phyloP scores from a whole-genome alignment of 2,888 invertebrate species.

The Meteorus colon region DNA sequence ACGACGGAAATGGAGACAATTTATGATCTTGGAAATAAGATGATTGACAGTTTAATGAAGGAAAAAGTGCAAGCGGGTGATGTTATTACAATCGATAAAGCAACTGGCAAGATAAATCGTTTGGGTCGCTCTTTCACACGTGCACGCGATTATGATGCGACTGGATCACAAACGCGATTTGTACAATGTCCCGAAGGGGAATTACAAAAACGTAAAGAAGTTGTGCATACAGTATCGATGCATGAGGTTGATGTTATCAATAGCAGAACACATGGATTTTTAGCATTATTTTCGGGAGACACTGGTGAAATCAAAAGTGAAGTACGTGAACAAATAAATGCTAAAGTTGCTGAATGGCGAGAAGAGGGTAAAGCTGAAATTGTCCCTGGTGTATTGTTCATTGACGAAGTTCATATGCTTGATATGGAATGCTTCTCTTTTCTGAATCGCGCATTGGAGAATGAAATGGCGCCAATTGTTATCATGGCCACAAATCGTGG shows the following conservation, averaged over 20 bases:
- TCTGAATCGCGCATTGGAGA: constrained; percentile 96
- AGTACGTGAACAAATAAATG: constrained; percentile 97
- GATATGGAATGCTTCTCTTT: constrained; percentile 99
- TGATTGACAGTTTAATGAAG: constrained; percentile 96
- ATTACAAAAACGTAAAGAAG: constrained; percentile 97
- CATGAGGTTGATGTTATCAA: constrained; percentile 99
- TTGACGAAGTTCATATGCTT: constrained; percentile 98
- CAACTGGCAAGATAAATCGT: constrained; percentile 93
- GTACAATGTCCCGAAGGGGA: constrained; percentile 99
- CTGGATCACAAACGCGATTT: constrained; percentile 88
- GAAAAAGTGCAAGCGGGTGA: constrained; percentile 97
- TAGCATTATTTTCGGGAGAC: constrained; percentile 98
- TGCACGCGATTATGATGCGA: constrained; percentile 98
- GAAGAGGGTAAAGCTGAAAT: constrained; percentile 99
- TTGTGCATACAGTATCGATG: constrained; percentile 97
- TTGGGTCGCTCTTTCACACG: constrained; percentile 96
- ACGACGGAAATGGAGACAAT: constrained; percentile 99
- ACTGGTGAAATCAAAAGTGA: constrained; percentile 99
- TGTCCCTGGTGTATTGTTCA: constrained; percentile 97
- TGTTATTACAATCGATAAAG: constrained; percentile 98
- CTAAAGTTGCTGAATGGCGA: constrained; percentile 98
- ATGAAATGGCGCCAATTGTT: constrained; percentile 97
- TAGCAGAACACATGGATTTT: constrained; percentile 96
- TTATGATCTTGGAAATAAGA: constrained; percentile 98
- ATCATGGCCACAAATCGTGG: constrained; percentile 99